Base-by-base conservation (phyloP, 2,113 vertebrate species). In the Procapra przewalskii region DNA sequence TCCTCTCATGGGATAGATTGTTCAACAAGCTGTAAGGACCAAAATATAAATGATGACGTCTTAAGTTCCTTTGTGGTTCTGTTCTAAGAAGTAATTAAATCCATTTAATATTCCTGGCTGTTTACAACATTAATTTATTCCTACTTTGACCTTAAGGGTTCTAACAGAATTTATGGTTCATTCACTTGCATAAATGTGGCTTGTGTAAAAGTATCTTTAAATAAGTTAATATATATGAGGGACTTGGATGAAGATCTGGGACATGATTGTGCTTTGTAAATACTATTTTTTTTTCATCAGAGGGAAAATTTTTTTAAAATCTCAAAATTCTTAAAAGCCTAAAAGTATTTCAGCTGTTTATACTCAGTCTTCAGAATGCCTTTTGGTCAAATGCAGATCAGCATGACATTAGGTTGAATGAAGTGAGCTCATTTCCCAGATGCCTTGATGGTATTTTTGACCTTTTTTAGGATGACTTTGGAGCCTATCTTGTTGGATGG, bases 81-180 rank as follows among this genome's bases (percentile, higher is more conserved):
- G 6, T 80, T 96, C 84, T 93, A 45, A 93, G 95, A 83, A 75
- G 77, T 62, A 55, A 91, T 89, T 87, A 93, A 67, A 43, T 77
- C 17, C 19, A 54, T 40, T 62, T 62, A 91, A 16, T 62, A 60
- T 57, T 97, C 48, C 80, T 88, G 21, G 55, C 88, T 97, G 91
- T 79, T 83, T 33, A 67, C 45, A 87, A 80, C n/a, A 59, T 87
- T n/a, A 90, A 43, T 92, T 97, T 85, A 94, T 96, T 95, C 71
- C 57, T 94, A 21, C 8, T 90, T 92, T 55, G 64, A 90, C 48
- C 67, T 77, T 87, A 81, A 77, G 6, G 11, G 19, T 92, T 95
- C 86, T 87, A 59, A 83, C 77, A 93, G 75, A 95, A 94, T 87
- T 94, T 80, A 77, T 67, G 75, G 33, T 57, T 96, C 90, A 85